Evolutionary conservation across 2,888 invertebrate species (phyloP), one percentile per base, ranked within the genome.

Genomic region (Leuctra nigra): DNA sequence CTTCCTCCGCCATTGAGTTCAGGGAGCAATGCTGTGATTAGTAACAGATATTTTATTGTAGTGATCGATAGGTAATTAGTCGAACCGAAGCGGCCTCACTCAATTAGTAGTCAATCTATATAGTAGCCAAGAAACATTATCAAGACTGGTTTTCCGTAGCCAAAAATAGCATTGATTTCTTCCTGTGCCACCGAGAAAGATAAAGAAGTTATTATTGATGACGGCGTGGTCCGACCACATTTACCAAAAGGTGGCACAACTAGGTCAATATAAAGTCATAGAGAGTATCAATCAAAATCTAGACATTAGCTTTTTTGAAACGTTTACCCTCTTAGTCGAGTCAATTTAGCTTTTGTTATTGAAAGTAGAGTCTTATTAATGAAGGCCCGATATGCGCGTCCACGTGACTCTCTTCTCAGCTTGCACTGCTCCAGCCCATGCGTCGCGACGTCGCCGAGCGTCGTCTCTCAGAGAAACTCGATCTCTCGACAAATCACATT

Each of bases 21-120:
- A 57, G 57, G 57, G 57, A 57, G 53, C 29, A 54, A 57, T 33
- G 50, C 57, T 57, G 57, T 57, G 57, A 57, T 57, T 57, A 39
- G 46, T 54, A 54, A 33, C 9, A 41, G 41, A 14, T 53, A 39
- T 57, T n/a, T 25, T n/a, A n/a, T n/a, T 18, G 33, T 55, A 50
- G 35, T 22, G n/a, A 48, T 38, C 24, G 41, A 48, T 54, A 44
- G 52, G 23, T 22, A n/a, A 33, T 50, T 58, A 58, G 58, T 58
- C 46, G 36, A 56, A 59, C 59, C 59, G 44, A 56, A 59, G 59
- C 59, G 59, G 59, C 59, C 59, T 59, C 56, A 50, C 16, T 25
- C 25, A 50, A 35, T 50, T 22, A 33, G 29, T 50, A 50, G 50
- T 50, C 50, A 20, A 35, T n/a, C 35, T 50, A 50, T 18, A 22